Evolutionary conservation across 2,113 vertebrate genomes (phyloP).

Genomic region (Mastomys natalensis): DNA sequence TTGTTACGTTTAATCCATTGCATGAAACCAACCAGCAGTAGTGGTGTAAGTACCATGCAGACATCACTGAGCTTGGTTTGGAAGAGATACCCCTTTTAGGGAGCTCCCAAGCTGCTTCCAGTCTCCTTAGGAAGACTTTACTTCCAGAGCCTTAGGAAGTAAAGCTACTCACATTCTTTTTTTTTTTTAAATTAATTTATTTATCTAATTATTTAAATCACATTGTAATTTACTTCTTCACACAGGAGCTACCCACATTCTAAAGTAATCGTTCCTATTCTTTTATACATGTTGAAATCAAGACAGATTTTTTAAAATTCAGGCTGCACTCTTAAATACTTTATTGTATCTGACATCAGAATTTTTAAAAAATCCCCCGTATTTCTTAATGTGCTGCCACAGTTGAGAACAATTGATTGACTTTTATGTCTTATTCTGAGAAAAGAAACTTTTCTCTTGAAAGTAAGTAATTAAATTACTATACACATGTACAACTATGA

Average conservation of each 20-base stretch:
- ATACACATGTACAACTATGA: background rate
- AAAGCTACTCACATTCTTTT: background rate
- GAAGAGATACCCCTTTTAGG: background rate
- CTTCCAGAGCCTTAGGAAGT: background rate
- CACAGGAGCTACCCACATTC: background rate
- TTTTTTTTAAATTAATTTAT: no score
- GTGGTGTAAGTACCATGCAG: background rate
- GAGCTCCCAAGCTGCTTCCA: background rate
- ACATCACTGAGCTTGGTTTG: background rate
- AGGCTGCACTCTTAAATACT: background rate
- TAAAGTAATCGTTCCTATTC: slow-evolving; percentile 5
- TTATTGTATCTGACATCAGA: slow-evolving; percentile 39
- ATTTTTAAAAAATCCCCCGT: background rate
- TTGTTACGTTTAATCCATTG: background rate
- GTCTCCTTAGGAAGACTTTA: no score
- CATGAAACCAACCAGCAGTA: background rate
- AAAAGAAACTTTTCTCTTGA: background rate
- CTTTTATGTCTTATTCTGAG: slow-evolving; percentile 21
- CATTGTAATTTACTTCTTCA: no score
- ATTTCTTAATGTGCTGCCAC: background rate
- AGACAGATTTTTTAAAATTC: background rate
- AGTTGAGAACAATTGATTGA: slow-evolving; percentile 8
- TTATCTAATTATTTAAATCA: no score
- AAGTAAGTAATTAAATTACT: slow-evolving; percentile 36
- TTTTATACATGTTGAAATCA: background rate